Base-by-base conservation (phyloP, 1,140 invertebrate species). In the Drosophila subobscura region DNA sequence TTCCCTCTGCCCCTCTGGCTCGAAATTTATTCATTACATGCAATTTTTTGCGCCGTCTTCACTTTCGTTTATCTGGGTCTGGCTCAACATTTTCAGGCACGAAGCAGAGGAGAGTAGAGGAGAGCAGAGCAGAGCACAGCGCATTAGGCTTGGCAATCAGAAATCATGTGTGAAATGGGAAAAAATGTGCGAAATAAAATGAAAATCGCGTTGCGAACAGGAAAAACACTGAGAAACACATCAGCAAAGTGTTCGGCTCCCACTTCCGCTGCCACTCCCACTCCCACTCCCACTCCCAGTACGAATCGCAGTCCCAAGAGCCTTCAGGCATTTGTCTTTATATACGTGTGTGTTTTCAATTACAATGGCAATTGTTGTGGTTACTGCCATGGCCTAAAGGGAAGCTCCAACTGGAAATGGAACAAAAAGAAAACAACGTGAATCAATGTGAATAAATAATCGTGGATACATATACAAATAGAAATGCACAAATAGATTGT, bases 1-100 rank as follows among this genome's bases (percentile, higher is more conserved):
- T 8, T 8, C 54, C 40, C 6, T 23, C 10, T 16, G 29, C 60
- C 57, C 49, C 47, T 71, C 16, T 71, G 59, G 42, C 64, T 52
- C 73, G 45, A 88, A 88, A 88, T 88, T 88, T 88, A 88, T 88
- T 88, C 83, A 88, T 88, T 88, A 88, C 83, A 88, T 88, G 84
- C 83, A 89, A 88, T 88, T 88, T 88, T 84, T 86, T 79, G 66
- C 59, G 60, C 65, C 75, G 61, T 77, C 79, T 79, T 89, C 79
- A 79, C 83, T 88, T 88, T 88, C 83, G 83, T 88, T 83, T 88
- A 86, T 86, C 81, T 88, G 78, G 67, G 67, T 77, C 80, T 70
- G 33, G 63, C 70, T 68, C 71, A 68, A 70, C 66, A 67, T 70
- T 70, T 70, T 70, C 63, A 52, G 33, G 33, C 33, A 37, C 33